Evolutionary conservation across 2,113 vertebrate genomes (phyloP).

Genomic region (Odocoileus virginianus): DNA sequence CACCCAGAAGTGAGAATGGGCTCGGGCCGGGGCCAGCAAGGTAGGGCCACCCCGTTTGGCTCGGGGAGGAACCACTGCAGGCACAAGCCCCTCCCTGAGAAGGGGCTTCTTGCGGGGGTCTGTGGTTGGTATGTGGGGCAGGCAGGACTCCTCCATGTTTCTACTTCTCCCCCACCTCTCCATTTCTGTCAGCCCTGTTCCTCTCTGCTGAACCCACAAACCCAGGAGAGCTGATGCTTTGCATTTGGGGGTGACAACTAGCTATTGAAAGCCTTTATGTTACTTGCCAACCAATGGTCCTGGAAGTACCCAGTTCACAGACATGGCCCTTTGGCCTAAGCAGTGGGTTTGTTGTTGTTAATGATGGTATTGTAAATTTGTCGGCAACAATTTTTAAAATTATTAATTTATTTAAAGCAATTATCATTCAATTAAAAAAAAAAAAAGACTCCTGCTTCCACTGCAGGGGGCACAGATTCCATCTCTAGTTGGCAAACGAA

Average conservation of each 20-base stretch:
- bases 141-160: too few relatives aligned
- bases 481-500: background rate
- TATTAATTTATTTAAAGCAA: background rate
- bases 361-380: too few relatives aligned
- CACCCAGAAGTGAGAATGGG: background rate
- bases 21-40: background rate
- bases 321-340: background rate
- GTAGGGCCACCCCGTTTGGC: background rate
- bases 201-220: background rate
- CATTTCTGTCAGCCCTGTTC: background rate
- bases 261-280: accelerated
- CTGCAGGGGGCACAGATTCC: background rate
- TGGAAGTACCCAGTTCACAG: background rate
- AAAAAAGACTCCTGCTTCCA: background rate
- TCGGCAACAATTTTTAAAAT: background rate
- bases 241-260: background rate
- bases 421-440: background rate
- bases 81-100: background rate
- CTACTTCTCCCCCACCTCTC: too few relatives aligned
- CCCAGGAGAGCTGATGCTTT: background rate
- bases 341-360: too few relatives aligned
- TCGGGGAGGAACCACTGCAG: background rate
- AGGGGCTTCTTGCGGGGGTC: accelerated
- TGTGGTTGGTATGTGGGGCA: background rate
- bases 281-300: background rate